Evolutionary conservation across 2,113 vertebrate genomes (phyloP).

Genomic region (Erythrocercus mccallii): DNA sequence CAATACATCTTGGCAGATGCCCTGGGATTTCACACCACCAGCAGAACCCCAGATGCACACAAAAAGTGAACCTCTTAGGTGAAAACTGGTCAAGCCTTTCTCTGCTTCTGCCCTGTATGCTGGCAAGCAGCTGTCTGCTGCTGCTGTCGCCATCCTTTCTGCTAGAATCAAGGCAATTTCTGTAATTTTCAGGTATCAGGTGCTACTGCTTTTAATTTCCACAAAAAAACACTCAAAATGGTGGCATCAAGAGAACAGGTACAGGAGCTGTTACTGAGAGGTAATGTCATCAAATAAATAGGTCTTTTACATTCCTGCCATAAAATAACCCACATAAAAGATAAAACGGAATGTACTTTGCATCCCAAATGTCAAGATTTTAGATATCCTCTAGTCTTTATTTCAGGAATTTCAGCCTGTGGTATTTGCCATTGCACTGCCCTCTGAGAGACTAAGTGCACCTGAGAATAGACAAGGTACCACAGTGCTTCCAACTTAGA

Average conservation of each 20-base stretch:
- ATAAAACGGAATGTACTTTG: conserved; percentile 53
- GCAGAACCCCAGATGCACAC: conserved; percentile 47
- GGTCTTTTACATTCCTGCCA: conserved; percentile 6
- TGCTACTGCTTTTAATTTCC: conserved; percentile 21
- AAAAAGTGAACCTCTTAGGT: conserved; percentile 42
- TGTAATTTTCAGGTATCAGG: not conserved
- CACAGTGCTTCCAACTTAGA: not conserved
- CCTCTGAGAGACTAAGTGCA: not conserved
- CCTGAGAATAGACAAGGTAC: not conserved
- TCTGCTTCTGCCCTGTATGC: not conserved
- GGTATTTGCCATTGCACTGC: not conserved
- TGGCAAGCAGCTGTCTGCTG: not conserved
- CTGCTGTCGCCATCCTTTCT: not conserved
- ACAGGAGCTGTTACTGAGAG: not conserved
- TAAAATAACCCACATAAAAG: conserved; percentile 32
- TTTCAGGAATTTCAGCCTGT: not conserved
- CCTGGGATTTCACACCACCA: conserved; percentile 55
- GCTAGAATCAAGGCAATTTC: not conserved
- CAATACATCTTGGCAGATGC: conserved; percentile 66
- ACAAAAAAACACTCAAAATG: not conserved
- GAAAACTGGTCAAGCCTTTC: conserved; percentile 44
- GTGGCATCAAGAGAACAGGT: not conserved
- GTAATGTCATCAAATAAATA: not conserved
- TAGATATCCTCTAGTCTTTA: conserved; percentile 30
- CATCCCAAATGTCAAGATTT: conserved; percentile 26